Percentiles rank a stretch among this genome's conserved stretches.
Evolutionary conservation across 2,113 vertebrate species (phyloP).

Genomic region (Bucco capensis): DNA sequence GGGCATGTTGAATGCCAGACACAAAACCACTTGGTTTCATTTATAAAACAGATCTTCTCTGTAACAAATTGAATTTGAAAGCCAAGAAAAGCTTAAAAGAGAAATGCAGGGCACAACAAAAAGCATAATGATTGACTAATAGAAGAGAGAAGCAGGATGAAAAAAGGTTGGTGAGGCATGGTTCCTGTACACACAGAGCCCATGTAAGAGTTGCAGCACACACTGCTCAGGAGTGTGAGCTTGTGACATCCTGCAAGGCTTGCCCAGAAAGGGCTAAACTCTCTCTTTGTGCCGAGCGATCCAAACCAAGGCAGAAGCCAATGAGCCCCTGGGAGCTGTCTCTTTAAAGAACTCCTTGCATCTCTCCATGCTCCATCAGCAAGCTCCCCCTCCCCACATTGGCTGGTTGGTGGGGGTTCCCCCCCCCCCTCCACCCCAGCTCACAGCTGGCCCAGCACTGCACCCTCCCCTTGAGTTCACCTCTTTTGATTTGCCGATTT

Average conservation of each 20-base stretch:
- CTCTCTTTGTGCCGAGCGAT: neutral
- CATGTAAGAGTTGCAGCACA: neutral
- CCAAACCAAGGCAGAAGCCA: neutral
- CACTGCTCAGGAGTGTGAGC: accelerated
- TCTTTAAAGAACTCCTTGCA: constrained; percentile 67
- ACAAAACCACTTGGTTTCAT: neutral
- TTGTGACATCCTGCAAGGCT: neutral
- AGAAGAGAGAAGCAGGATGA: neutral
- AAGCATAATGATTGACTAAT: neutral
- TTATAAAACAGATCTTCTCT: neutral
- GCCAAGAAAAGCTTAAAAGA: neutral
- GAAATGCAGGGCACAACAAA: neutral
- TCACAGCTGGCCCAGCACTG: constrained; percentile 62
- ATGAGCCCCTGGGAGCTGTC: constrained; percentile 64
- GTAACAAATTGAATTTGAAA: neutral
- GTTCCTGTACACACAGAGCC: neutral
- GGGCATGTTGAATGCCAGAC: neutral
- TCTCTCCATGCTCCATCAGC: neutral
- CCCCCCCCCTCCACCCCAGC: constrained; percentile 42
- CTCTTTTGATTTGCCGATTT: constrained; percentile 75
- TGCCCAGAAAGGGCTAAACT: neutral
- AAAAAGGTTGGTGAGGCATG: neutral
- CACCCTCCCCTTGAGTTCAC: constrained; percentile 59
- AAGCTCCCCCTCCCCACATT: neutral
- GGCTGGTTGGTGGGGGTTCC: constrained; percentile 25